Percentiles rank a stretch among this genome's conserved stretches.
phyloP scores from a whole-genome alignment of 2,113 vertebrate species.

The Saccopteryx leptura region DNA sequence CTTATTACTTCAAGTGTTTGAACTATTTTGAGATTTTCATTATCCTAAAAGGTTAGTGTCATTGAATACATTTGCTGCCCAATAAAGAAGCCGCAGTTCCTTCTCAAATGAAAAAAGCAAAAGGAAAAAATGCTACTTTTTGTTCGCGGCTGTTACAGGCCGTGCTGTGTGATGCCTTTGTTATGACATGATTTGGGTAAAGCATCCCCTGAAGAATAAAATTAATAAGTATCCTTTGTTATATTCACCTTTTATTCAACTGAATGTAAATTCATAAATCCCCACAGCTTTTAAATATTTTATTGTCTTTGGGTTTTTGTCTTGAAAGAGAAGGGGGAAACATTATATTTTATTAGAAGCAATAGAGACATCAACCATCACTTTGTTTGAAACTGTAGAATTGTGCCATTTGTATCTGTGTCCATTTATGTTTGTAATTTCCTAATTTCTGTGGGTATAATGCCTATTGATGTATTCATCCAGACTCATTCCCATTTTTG shows the following conservation, averaged over 20 bases:
- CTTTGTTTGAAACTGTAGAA: conserved; percentile 55
- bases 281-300: conserved; percentile 45
- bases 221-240: conserved; percentile 57
- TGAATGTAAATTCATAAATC: conserved; percentile 56
- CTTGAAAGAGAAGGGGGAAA: conserved; percentile 45
- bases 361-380: not conserved
- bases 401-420: conserved; percentile 36
- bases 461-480: conserved; percentile 8
- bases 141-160: conserved; percentile 45
- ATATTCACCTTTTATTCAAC: conserved; percentile 56
- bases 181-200: conserved; percentile 65
- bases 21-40: conserved; percentile 76
- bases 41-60: conserved; percentile 73
- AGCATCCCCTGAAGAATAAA: conserved; percentile 70
- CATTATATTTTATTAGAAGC: conserved; percentile 62
- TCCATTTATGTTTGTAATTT: conserved; percentile 48
- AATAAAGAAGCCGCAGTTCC: conserved; percentile 64
- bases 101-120: conserved; percentile 71
- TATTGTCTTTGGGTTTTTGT: conserved; percentile 62
- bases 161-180: conserved; percentile 69
- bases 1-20: conserved; percentile 72
- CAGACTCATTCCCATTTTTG: conserved; percentile 28
- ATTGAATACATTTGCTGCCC: conserved; percentile 69
- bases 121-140: conserved; percentile 62
- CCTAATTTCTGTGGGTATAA: conserved; percentile 1